phyloP scores from a whole-genome alignment of 2,113 vertebrate genomes.

The Actenoides lindsayi region DNA sequence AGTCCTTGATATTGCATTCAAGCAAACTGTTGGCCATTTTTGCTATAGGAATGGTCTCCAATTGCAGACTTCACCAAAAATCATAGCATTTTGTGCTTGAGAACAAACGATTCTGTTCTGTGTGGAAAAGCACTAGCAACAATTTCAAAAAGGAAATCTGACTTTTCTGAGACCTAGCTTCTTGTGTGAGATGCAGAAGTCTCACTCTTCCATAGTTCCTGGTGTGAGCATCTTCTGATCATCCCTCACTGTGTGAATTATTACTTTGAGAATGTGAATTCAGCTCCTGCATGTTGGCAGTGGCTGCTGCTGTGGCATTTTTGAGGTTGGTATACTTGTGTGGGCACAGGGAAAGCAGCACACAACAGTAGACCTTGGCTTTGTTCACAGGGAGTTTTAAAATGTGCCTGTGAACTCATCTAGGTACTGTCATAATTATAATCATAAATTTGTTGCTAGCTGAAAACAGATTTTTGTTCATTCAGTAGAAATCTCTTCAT shows the following conservation, averaged over 20 bases:
- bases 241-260: background rate
- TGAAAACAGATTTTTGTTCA: slow-evolving; percentile 30
- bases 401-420: slow-evolving; percentile 24
- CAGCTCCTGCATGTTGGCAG: background rate
- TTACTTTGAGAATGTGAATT: background rate
- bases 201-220: background rate
- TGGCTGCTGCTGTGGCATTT: background rate
- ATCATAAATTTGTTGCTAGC: slow-evolving; percentile 44
- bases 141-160: background rate
- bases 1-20: background rate
- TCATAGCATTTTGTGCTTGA: background rate
- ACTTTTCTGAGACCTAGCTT: background rate
- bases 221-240: background rate
- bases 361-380: background rate
- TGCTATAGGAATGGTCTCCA: background rate
- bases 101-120: background rate
- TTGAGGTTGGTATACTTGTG: background rate
- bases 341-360: background rate
- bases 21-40: background rate
- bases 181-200: background rate
- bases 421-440: slow-evolving; percentile 38
- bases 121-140: background rate
- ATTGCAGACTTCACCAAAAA: background rate
- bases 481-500: slow-evolving; percentile 43
- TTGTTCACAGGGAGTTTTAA: slow-evolving; percentile 38